Evolutionary conservation across 2,797 vertebrate genomes (phyloP).

Genomic region (Eulemur rubriventer): DNA sequence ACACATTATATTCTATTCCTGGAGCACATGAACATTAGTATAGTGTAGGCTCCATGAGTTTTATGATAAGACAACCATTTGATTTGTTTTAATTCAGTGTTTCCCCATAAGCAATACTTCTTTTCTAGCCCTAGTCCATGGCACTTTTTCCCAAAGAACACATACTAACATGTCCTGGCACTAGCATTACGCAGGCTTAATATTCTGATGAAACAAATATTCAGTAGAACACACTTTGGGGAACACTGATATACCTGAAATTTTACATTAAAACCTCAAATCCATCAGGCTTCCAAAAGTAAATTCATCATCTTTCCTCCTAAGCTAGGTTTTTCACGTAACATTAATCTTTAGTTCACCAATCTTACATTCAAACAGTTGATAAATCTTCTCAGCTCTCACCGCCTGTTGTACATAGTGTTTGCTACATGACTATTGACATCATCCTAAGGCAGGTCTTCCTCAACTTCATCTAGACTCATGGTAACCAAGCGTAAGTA

Average conservation of each 20-base stretch:
- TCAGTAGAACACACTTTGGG: neutral
- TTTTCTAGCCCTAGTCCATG: neutral
- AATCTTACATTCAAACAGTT: neutral
- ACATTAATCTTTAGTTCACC: neutral
- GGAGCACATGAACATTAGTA: neutral
- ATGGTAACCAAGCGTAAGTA: neutral
- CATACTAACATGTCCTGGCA: neutral
- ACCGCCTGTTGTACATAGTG: neutral
- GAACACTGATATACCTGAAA: neutral
- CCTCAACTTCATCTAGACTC: neutral
- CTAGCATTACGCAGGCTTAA: neutral
- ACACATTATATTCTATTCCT: neutral
- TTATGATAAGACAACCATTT: neutral
- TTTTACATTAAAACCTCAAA: constrained; percentile 28
- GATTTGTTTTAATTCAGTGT: neutral
- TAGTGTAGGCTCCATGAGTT: neutral
- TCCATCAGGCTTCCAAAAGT: constrained; percentile 2
- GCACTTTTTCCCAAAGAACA: neutral
- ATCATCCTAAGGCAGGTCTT: neutral
- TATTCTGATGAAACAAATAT: constrained; percentile 11
- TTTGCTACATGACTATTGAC: neutral
- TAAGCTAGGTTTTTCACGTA: neutral
- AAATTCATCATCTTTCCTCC: neutral
- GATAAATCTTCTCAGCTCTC: neutral
- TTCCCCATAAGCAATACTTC: neutral